Base-by-base conservation (phyloP, 2,888 invertebrate genomes). In the Chrysolina oricalcia region DNA sequence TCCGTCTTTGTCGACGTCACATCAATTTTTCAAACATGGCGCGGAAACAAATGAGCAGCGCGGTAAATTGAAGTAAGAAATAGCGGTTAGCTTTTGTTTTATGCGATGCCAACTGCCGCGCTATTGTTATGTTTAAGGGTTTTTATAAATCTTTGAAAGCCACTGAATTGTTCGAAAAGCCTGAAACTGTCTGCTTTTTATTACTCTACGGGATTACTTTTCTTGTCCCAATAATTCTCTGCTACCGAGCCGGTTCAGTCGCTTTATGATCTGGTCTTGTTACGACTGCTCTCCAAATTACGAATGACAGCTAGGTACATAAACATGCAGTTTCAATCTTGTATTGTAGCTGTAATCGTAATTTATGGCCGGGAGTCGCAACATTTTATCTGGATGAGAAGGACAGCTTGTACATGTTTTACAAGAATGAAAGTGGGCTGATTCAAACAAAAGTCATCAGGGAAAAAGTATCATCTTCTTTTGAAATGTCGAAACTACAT, bases 1-100 rank as follows among this genome's bases (percentile, higher is more conserved):
- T 87, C 87, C 86, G 87, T 88, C 88, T 88, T 85, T 88, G 89
- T 89, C 89, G 87, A 86, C 88, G 88, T 88, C 89, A 86, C 88
- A 89, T 89, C 89, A 89, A 89, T 89, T 88, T 89, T 89, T 89
- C 89, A 89, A 86, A 87, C 83, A 87, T 87, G 88, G 87, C 88
- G 82, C 87, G 87, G 87, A 88, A 88, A 89, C 88, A 89, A 89
- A 89, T 89, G 89, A 89, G 89, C 87, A 86, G 84, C 87, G 82
- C 87, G 86, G 86, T 86, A 89, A 89, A 89, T 89, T 89, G 89
- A 86, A 88, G 88, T 89, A 88, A 89, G 89, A 88, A 89, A 89
- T 89, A 89, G 89, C 89, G 88, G 89, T 88, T 88, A 88, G 87
- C 87, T 88, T 86, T 88, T 88, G 88, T 88, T 89, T 88, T 89